Percentiles rank a stretch among this genome's conserved stretches.
Conservation (phyloP, 2,113 vertebrate species). For the Ophiodon elongatus region DNA sequence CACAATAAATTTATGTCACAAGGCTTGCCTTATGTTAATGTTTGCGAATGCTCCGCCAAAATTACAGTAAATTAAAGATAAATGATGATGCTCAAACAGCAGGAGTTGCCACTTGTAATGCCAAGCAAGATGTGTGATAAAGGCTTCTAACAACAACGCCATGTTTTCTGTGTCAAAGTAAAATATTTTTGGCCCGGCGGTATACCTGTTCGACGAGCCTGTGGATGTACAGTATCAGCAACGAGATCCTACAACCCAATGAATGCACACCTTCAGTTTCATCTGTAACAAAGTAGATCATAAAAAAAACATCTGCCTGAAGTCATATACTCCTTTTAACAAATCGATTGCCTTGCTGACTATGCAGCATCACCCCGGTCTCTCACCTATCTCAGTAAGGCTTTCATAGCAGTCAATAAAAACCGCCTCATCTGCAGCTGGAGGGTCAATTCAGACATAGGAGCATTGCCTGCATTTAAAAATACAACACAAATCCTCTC, state of each 20-base stretch:
- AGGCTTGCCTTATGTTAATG: background rate
- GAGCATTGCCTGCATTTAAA: background rate
- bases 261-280: background rate
- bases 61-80: constrained; percentile 3
- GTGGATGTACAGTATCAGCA: background rate
- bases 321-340: background rate
- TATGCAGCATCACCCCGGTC: background rate
- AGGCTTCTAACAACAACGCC: background rate
- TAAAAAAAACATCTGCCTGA: background rate
- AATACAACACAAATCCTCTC: background rate
- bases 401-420: constrained; percentile 15
- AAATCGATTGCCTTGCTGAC: constrained; percentile 7
- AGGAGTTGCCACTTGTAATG: background rate
- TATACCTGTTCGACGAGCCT: no score
- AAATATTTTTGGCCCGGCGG: background rate
- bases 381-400: constrained; percentile 13
- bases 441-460: constrained; percentile 24
- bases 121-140: background rate
- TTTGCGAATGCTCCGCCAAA: background rate
- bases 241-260: background rate
- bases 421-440: constrained; percentile 2
- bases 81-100: background rate
- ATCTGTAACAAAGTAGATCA: background rate
- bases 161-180: background rate
- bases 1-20: background rate